Evolutionary conservation across 1,140 invertebrate species (phyloP), one percentile per base, ranked within the genome.

Genomic region (Lasaia peninsularis): DNA sequence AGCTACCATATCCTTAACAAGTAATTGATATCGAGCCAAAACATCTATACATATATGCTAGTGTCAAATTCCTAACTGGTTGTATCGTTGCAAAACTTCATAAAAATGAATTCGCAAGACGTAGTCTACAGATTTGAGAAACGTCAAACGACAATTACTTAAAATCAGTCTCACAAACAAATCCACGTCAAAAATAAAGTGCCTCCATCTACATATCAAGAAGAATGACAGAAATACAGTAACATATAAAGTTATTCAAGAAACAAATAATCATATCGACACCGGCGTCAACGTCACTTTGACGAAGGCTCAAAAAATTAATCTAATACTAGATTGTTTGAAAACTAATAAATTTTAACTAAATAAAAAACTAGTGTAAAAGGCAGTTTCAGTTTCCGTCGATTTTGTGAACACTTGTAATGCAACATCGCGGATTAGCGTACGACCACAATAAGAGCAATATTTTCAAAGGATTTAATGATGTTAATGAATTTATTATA

Each of bases 121-220:
- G 11, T 14, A 35, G 21, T 40, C 44, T 48, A 53, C 31, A 31
- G 53, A 37, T 55, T 55, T 14, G 34, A 44, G 35, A 12, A 40
- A 7, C 48, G 55, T 37, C 44, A 61, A 21, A 51, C 14, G 33
- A 49, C 35, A 56, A 56, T 82, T 84, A 86, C 80, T 67, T 78
- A 88, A 88, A 86, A 88, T 88, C 85, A 88, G 85, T 88, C 85
- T 83, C 77, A 86, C 78, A 81, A 73, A 84, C 53, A 55, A 56
- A 56, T 49, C 40, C 44, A 56, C 44, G 44, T 50, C 37, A 49
- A 56, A 37, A 48, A 24, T 28, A 28, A 56, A 56, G 14, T 28
- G 44, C 44, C 18, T 33, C 18, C 40, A 40, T 56, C 55, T 56
- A 56, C 35, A 31, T n/a, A 16, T 2, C 8, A 24, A 14, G 12